A percentile compares a stretch with the other conserved stretches of the same genome.
phyloP scores from a whole-genome alignment of 2,797 vertebrate genomes.

The Microctenopoma lineatum region DNA sequence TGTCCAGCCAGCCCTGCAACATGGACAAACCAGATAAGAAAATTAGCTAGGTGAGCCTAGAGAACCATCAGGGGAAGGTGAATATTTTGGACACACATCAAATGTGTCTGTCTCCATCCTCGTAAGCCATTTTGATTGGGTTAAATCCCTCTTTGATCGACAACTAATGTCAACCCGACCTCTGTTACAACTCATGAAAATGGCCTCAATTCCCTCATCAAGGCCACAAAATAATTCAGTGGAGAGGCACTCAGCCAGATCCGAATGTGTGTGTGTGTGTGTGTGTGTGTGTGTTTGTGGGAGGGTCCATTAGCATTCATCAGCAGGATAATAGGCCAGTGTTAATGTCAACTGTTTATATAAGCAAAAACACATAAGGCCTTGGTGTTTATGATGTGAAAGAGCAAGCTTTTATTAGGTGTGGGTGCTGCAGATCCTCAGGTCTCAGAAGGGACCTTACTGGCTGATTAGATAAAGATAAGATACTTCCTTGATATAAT shows the following conservation, averaged over 20 bases:
- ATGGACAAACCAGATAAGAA: too few species aligned
- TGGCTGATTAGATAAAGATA: conserved; percentile 47
- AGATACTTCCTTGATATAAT: conserved; percentile 23
- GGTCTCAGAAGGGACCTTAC: conserved; percentile 43
- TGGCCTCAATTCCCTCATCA: conserved; percentile 62
- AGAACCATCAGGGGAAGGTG: too few species aligned
- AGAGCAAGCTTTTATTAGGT: conserved; percentile 46
- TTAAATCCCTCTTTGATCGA: conserved; percentile 58
- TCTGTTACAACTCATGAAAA: conserved; percentile 54
- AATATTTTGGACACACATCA: neutral
- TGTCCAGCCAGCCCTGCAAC: neutral
- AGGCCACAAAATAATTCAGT: conserved; percentile 62
- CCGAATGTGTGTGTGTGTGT: conserved; percentile 27
- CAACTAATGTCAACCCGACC: conserved; percentile 57
- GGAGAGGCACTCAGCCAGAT: conserved; percentile 64
- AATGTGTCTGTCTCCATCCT: conserved; percentile 11
- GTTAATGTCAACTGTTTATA: conserved; percentile 78
- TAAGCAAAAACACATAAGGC: conserved; percentile 74
- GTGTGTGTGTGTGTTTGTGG: neutral
- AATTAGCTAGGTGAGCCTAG: too few species aligned
- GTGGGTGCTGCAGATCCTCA: conserved; percentile 11
- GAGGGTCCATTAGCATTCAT: conserved; percentile 75
- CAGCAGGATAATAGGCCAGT: conserved; percentile 68
- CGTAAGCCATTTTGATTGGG: conserved; percentile 39
- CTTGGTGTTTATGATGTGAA: conserved; percentile 61